Percentiles rank a stretch among this genome's conserved stretches.
These are phyloP conservation scores for Idaea aversata DNA, from an alignment of 2,888 invertebrate species.

Conservation along the genomic window DNA sequence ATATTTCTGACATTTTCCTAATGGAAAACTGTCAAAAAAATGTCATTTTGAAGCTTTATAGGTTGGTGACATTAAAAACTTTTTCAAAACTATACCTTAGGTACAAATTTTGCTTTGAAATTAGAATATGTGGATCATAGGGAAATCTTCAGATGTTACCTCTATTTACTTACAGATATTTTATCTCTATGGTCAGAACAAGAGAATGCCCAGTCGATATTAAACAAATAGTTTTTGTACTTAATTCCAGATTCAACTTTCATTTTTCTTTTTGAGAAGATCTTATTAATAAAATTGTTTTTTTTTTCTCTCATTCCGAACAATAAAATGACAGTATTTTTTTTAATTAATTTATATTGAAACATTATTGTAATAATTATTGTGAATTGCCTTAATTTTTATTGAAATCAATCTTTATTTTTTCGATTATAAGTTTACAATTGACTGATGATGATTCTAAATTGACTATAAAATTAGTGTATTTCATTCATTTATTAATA, in stretches of 20 bases:
- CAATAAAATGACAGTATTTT: slow-evolving; percentile 75
- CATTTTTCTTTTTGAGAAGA: slow-evolving; percentile 76
- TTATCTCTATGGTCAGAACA: neutral
- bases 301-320: slow-evolving; percentile 50
- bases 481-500: slow-evolving; percentile 54
- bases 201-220: slow-evolving; percentile 25
- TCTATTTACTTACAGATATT: slow-evolving; percentile 7
- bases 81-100: no score
- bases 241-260: slow-evolving; percentile 69
- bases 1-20: no score
- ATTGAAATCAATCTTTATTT: slow-evolving; percentile 67
- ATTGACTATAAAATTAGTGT: slow-evolving; percentile 59
- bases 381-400: slow-evolving; percentile 63
- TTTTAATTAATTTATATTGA: slow-evolving; percentile 66
- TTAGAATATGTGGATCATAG: slow-evolving; percentile 7
- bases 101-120: slow-evolving; percentile 27
- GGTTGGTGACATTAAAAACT: no score
- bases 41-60: no score
- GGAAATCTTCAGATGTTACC: no score
- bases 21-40: no score
- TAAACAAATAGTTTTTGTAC: slow-evolving; percentile 61
- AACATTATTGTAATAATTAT: slow-evolving; percentile 51
- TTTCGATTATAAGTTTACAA: slow-evolving; percentile 67
- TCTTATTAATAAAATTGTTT: slow-evolving; percentile 43
- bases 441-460: slow-evolving; percentile 66